Evolutionary conservation across 2,888 invertebrate species (phyloP).

Genomic region (Labia minor): DNA sequence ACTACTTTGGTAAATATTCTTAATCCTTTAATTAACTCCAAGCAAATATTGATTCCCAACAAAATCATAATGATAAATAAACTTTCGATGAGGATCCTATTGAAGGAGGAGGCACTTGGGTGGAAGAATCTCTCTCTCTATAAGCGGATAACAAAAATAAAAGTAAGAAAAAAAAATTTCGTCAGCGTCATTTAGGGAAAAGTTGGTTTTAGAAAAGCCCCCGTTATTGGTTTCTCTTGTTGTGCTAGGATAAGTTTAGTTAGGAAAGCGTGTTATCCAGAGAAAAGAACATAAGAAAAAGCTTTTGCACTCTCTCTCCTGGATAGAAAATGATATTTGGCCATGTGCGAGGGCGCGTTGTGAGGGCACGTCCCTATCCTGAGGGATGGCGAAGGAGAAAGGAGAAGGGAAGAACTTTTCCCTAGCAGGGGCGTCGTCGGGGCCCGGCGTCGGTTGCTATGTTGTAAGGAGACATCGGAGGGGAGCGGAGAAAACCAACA

Average conservation of each 20-base stretch:
- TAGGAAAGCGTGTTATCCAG: not conserved
- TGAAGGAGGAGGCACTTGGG: no score
- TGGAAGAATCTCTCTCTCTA: no score
- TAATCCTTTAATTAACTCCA: no score
- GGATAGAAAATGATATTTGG: not conserved
- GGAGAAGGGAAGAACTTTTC: constrained; percentile 13
- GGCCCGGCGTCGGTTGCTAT: not conserved
- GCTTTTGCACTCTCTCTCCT: not conserved
- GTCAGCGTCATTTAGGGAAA: no score
- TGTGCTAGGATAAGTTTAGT: not conserved
- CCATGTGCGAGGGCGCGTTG: not conserved
- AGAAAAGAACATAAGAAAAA: not conserved
- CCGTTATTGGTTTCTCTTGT: no score
- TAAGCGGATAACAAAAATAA: no score
- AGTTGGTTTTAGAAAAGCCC: no score
- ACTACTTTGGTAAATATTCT: no score
- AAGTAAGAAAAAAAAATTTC: no score
- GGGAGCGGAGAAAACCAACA: not conserved
- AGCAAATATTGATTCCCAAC: no score
- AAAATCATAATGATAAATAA: no score
- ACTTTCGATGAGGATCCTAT: no score
- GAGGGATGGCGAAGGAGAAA: not conserved
- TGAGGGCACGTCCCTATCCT: constrained; percentile 5
- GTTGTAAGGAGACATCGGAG: not conserved
- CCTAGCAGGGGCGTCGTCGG: not conserved